Evolutionary conservation across 2,888 invertebrate species (phyloP).

Genomic region (Netelia virgata): DNA sequence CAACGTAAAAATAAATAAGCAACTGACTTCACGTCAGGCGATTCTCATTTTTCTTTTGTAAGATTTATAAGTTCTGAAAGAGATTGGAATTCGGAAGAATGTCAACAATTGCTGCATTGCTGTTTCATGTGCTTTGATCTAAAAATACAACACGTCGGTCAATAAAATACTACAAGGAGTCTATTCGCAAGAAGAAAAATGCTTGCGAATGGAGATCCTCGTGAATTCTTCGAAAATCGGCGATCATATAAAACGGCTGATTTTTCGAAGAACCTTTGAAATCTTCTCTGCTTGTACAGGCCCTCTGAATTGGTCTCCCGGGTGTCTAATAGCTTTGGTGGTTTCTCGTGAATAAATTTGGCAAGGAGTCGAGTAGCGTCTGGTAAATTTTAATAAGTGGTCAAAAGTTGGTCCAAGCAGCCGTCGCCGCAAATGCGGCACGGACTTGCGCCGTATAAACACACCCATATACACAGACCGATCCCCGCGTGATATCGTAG

Average conservation of each 20-base stretch:
- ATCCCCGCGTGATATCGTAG: conserved; percentile 60
- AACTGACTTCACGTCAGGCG: conserved; percentile 75
- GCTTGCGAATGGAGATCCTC: background rate
- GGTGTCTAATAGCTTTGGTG: conserved; percentile 58
- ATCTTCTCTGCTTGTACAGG: conserved; percentile 21
- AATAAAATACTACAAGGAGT: conserved; percentile 15
- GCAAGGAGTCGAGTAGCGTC: conserved; percentile 60
- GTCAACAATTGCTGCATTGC: background rate
- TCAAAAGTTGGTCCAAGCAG: conserved; percentile 65
- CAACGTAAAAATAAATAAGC: conserved; percentile 67
- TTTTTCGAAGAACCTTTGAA: conserved; percentile 31
- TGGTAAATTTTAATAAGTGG: conserved; percentile 70
- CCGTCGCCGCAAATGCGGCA: conserved; percentile 59
- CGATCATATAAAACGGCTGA: conserved; percentile 35
- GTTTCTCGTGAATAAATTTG: conserved; percentile 62
- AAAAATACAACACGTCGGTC: conserved; percentile 11
- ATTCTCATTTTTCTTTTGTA: background rate
- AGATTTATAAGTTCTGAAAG: conserved; percentile 9
- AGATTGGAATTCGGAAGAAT: conserved; percentile 6
- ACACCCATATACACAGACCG: conserved; percentile 44
- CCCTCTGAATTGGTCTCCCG: conserved; percentile 59
- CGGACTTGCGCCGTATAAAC: conserved; percentile 18
- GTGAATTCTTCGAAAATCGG: conserved; percentile 34
- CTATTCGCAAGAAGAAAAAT: conserved; percentile 21
- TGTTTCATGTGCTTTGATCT: conserved; percentile 1